phyloP scores from a whole-genome alignment of 2,797 vertebrate species.

The Chelon auratus region DNA sequence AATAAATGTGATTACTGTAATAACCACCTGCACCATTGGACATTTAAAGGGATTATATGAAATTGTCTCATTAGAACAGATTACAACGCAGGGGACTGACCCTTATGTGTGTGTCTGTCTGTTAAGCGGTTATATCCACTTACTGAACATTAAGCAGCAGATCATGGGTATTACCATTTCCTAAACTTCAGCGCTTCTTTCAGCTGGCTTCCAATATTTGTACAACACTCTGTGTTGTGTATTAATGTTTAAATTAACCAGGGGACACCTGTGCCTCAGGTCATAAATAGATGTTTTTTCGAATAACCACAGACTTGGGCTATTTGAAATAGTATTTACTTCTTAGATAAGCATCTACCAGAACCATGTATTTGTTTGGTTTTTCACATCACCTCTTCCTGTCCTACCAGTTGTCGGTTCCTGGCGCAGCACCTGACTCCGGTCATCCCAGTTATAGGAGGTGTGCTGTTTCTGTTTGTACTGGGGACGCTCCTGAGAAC shows the following conservation, averaged over 20 bases:
- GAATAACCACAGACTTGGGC: not conserved
- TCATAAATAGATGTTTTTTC: constrained; percentile 12
- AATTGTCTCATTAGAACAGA: constrained; percentile 57
- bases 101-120: constrained; percentile 9
- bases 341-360: not conserved
- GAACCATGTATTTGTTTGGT: not conserved
- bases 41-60: constrained; percentile 68
- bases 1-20: constrained; percentile 71
- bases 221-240: not conserved
- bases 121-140: constrained; percentile 32
- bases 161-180: constrained; percentile 9
- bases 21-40: constrained; percentile 46
- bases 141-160: constrained; percentile 30
- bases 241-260: not conserved
- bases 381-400: constrained; percentile 19
- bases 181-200: not conserved
- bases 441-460: constrained; percentile 93
- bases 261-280: not conserved
- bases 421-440: constrained; percentile 90
- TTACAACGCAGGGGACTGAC: constrained; percentile 43
- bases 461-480: constrained; percentile 95
- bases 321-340: constrained; percentile 16
- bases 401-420: constrained; percentile 89
- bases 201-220: not conserved
- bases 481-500: constrained; percentile 95